Evolutionary conservation across 2,797 vertebrate species (phyloP).

Genomic region (Xenopus petersii): DNA sequence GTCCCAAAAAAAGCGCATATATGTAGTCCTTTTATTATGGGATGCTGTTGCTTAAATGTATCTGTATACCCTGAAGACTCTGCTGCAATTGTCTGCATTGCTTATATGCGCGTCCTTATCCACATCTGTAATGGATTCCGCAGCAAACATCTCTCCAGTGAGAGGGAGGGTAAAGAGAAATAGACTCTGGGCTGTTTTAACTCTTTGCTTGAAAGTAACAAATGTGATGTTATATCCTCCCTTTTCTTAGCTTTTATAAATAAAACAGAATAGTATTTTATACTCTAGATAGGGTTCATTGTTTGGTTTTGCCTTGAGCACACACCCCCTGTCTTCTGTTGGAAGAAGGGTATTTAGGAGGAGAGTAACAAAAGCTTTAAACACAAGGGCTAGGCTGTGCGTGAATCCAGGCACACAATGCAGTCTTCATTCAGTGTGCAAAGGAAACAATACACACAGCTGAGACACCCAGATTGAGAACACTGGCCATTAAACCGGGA

Average conservation of each 20-base stretch:
- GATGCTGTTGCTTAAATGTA: not conserved
- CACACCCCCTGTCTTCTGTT: not conserved
- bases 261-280: not conserved
- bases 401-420: not conserved
- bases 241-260: conserved; percentile 4
- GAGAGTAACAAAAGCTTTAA: not conserved
- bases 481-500: not conserved
- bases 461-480: not conserved
- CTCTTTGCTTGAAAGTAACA: conserved; percentile 8
- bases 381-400: conserved; percentile 3
- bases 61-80: conserved; percentile 9
- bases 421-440: not conserved
- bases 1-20: not conserved
- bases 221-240: conserved; percentile 17
- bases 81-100: conserved; percentile 7
- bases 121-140: conserved; percentile 39
- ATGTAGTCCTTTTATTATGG: not conserved
- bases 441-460: not conserved
- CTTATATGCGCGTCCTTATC: conserved; percentile 26
- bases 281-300: not conserved
- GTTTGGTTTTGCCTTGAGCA: conserved; percentile 1
- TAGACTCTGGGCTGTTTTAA: conserved; percentile 17
- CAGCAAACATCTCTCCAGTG: conserved; percentile 18
- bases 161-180: conserved; percentile 13
- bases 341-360: not conserved